A percentile compares a stretch with the other conserved stretches of the same genome.
Conservation (phyloP, 2,797 vertebrate species). For the Periophthalmus magnuspinnatus region DNA sequence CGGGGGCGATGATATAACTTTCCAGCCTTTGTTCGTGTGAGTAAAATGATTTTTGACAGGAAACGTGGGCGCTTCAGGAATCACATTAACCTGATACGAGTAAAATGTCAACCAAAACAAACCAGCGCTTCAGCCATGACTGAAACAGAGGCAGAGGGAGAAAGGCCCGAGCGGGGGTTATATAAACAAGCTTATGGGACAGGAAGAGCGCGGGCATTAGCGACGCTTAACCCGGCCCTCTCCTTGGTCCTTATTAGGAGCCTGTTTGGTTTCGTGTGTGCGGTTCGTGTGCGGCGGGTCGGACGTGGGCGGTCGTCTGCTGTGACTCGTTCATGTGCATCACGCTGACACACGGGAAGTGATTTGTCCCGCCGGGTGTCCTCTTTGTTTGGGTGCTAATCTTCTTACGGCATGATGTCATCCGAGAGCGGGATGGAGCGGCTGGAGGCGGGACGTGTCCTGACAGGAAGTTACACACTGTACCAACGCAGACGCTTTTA, state of each 20-base stretch:
- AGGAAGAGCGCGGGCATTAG: conserved; percentile 77
- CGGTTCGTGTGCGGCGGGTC: conserved; percentile 42
- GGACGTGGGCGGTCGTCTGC: conserved; percentile 31
- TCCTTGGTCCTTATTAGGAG: conserved; percentile 64
- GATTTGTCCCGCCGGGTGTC: conserved; percentile 49
- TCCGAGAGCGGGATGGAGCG: conserved; percentile 27
- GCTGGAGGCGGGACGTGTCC: conserved; percentile 9
- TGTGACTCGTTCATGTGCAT: conserved; percentile 53
- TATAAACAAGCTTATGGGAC: conserved; percentile 79
- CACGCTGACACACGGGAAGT: conserved; percentile 67
- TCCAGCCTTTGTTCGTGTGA: conserved; percentile 13
- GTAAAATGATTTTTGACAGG: conserved; percentile 42
- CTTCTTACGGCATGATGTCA: conserved; percentile 73
- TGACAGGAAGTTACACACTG: conserved; percentile 16
- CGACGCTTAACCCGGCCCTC: conserved; percentile 63
- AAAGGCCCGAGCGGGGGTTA: conserved; percentile 65
- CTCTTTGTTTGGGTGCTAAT: conserved; percentile 57
- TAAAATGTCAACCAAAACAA: conserved; percentile 51
- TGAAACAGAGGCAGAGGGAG: not conserved
- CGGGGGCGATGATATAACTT: conserved; percentile 28
- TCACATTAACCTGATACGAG: conserved; percentile 47
- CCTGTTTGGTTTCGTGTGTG: conserved; percentile 31
- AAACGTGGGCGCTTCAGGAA: conserved; percentile 34
- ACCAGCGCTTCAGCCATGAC: conserved; percentile 31
- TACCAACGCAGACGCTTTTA: not conserved